phyloP scores from a whole-genome alignment of 2,797 vertebrate genomes.

The Chromis chromis region DNA sequence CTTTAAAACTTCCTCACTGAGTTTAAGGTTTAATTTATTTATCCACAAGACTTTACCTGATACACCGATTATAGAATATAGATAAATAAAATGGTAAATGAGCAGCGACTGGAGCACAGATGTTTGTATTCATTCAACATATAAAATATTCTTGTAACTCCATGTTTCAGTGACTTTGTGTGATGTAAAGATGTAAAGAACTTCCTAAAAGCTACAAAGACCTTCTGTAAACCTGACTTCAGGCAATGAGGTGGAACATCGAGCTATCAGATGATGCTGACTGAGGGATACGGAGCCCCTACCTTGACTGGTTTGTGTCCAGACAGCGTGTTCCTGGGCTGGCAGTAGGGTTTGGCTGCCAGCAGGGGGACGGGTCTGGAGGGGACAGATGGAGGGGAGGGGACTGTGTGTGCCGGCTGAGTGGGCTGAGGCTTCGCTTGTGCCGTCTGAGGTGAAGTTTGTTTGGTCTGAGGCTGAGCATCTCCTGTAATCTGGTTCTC shows the following conservation, averaged over 20 bases:
- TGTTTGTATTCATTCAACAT: no score
- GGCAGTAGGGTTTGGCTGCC: conserved; percentile 94
- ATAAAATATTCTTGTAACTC: no score
- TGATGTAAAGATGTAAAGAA: background rate
- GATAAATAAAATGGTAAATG: no score
- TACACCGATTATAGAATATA: no score
- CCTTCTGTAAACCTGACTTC: background rate
- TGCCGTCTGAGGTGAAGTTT: conserved; percentile 9
- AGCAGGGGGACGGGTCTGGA: conserved; percentile 92
- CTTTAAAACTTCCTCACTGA: no score
- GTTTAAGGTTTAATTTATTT: no score
- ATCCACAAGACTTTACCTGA: no score
- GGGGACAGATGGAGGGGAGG: conserved; percentile 64
- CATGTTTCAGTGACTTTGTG: background rate
- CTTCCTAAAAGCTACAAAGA: conserved; percentile 16
- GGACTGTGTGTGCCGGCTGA: conserved; percentile 77
- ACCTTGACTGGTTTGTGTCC: conserved; percentile 93
- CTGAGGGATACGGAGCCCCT: conserved; percentile 51
- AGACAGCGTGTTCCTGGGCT: conserved; percentile 87
- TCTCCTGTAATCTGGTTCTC: conserved; percentile 23
- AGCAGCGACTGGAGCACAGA: no score
- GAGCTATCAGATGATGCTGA: conserved; percentile 13
- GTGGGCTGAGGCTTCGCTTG: conserved; percentile 58
- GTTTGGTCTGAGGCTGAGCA: conserved; percentile 31
- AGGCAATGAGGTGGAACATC: background rate